Evolutionary conservation across 2,797 vertebrate species (phyloP).

Genomic region (Pipistrellus pygmaeus): DNA sequence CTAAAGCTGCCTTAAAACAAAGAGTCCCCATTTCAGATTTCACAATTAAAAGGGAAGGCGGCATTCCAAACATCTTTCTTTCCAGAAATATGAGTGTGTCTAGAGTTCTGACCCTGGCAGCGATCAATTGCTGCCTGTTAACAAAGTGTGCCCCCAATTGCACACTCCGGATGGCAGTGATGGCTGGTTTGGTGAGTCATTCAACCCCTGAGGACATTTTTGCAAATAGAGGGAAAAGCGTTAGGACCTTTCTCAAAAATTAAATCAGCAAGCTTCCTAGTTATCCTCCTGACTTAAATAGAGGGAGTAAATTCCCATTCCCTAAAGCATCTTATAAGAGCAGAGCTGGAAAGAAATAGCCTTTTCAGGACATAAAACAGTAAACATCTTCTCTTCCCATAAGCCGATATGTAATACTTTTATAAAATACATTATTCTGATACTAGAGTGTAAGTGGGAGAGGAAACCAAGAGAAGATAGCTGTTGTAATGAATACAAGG

Average conservation of each 20-base stretch:
- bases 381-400: conserved; percentile 21
- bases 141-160: not conserved
- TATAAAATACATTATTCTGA: conserved; percentile 38
- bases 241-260: conserved; percentile 75
- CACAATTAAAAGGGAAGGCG: conserved; percentile 64
- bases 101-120: not conserved
- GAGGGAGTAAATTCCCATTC: conserved; percentile 73
- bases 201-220: conserved; percentile 64
- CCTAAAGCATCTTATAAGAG: conserved; percentile 73
- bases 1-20: conserved; percentile 62
- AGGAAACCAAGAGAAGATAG: not conserved
- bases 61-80: conserved; percentile 7
- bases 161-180: conserved; percentile 54
- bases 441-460: no score
- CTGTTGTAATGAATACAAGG: not conserved
- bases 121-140: conserved; percentile 59
- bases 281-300: conserved; percentile 73
- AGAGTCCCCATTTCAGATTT: conserved; percentile 5
- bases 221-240: conserved; percentile 76
- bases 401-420: conserved; percentile 40
- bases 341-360: conserved; percentile 44
- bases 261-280: conserved; percentile 77
- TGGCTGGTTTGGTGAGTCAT: conserved; percentile 67
- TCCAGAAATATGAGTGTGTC: conserved; percentile 17
- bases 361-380: conserved; percentile 74